Base-by-base conservation (phyloP, 2,888 invertebrate genomes). In the Dendrolimus houi region DNA sequence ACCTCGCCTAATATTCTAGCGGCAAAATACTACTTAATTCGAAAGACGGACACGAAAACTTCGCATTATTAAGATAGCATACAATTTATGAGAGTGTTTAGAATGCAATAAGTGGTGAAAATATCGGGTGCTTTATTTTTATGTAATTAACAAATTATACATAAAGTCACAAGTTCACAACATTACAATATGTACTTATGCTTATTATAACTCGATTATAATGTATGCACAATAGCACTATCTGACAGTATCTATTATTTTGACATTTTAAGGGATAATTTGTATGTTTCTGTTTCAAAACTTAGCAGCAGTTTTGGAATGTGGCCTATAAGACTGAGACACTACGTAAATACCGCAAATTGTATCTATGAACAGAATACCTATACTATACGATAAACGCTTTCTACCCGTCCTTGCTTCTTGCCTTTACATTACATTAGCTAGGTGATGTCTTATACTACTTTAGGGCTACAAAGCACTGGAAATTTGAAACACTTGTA, bases 321-420 rank as follows among this genome's bases (percentile, higher is more conserved):
- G 80, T 84, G 81, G 83, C 83, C 79, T 79, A 87, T 85, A 89
- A 89, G 88, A 89, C 88, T 89, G 88, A 88, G 77, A 84, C 77
- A 85, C 77, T 85, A 87, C 85, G 87, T 87, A 87, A 85, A 74
- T 79, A 80, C 82, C 83, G 77, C 80, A 81, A 87, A 83, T 81
- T 83, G 78, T 82, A 81, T 83, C 83, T 84, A 81, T 85, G 81
- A 80, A 80, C 83, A 79, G 83, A 84, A 84, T 82, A 74, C 67
- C 52, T 29, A 29, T 29, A 29, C 65, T 71, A 81, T 81, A 85
- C 80, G 76, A 84, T 79, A 84, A 83, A 85, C 83, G 87, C 88
- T 89, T 87, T 87, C 82, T 83, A 86, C 89, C 89, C 89, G 89
- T 89, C 89, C 89, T 89, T 83, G 81, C 85, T 86, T 87, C 87